These are phyloP conservation scores for Leptinotarsa peninsularis DNA, from an alignment of 2,888 invertebrate genomes.

Conservation along the genomic window DNA sequence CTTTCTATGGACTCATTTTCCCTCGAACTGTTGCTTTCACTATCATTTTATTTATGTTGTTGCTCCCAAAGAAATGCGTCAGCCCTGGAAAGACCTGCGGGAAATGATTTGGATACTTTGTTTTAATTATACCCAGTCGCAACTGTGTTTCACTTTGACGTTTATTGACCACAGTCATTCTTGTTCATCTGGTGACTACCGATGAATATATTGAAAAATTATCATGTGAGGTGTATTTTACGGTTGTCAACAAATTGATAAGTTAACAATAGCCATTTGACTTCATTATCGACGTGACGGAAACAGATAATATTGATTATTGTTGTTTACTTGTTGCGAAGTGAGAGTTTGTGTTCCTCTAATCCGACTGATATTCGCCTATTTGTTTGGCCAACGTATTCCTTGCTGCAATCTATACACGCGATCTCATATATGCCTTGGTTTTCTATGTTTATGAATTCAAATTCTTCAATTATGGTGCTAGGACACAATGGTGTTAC, in stretches of 20 bases:
- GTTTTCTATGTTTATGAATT: too few relatives aligned
- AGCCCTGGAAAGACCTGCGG: constrained; percentile 50
- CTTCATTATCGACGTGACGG: too few relatives aligned
- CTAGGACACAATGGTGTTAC: too few relatives aligned
- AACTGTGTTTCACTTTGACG: constrained; percentile 59
- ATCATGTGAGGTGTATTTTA: constrained; percentile 3
- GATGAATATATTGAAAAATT: constrained; percentile 43
- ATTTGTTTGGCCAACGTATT: too few relatives aligned
- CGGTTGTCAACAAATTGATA: background rate
- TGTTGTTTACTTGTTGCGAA: too few relatives aligned
- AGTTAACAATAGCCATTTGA: background rate
- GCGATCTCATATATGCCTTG: too few relatives aligned
- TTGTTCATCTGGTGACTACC: constrained; percentile 55
- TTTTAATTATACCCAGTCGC: constrained; percentile 64
- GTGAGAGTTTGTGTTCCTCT: too few relatives aligned
- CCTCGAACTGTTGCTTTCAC: constrained; percentile 61
- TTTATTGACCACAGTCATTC: constrained; percentile 61
- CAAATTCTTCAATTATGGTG: too few relatives aligned
- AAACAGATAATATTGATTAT: too few relatives aligned
- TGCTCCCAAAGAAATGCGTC: constrained; percentile 42
- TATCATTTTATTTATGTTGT: constrained; percentile 60
- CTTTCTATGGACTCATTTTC: constrained; percentile 50
- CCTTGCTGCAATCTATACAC: too few relatives aligned
- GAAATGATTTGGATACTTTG: constrained; percentile 61
- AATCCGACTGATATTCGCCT: too few relatives aligned